These are phyloP conservation scores for Leptosomus discolor DNA, from an alignment of 2,113 vertebrate species.

Conservation along the genomic window DNA sequence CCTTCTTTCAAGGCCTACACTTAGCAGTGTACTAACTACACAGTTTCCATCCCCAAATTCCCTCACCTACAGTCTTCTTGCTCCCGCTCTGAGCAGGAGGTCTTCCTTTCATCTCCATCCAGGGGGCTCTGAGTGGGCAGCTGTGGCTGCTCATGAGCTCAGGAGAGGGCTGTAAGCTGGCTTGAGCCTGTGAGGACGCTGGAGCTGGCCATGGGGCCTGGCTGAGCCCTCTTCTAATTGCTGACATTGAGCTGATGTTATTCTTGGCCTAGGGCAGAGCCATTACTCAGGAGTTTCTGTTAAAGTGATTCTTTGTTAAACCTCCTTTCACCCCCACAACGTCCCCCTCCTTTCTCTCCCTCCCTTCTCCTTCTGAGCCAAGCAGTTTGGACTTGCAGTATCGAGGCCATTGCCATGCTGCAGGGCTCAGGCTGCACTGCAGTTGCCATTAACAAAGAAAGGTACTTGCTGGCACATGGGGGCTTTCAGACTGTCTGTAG, in stretches of 20 bases:
- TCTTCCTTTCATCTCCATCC: constrained; percentile 45
- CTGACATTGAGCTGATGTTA: constrained; percentile 83
- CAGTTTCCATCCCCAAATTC: not conserved
- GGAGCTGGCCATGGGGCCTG: constrained; percentile 35
- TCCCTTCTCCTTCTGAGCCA: constrained; percentile 43
- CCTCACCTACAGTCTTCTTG: not conserved
- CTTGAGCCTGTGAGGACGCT: constrained; percentile 54
- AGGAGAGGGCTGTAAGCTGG: constrained; percentile 50
- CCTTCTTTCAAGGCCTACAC: not conserved
- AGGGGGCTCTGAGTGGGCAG: constrained; percentile 30
- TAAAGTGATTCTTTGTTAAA: constrained; percentile 85
- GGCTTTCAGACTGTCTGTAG: not conserved
- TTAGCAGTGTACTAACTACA: too few species aligned
- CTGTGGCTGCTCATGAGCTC: constrained; percentile 44
- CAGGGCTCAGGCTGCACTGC: not conserved
- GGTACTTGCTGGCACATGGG: constrained; percentile 4
- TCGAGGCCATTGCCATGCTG: constrained; percentile 24
- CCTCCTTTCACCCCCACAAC: constrained; percentile 57
- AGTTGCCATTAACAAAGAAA: constrained; percentile 25
- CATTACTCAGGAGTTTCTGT: constrained; percentile 84
- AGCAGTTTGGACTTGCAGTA: constrained; percentile 53
- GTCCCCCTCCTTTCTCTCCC: constrained; percentile 51
- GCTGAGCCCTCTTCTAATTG: constrained; percentile 80
- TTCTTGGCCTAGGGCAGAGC: constrained; percentile 77
- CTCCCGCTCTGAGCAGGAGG: not conserved